A percentile compares a stretch with the other conserved stretches of the same genome.
Conservation (phyloP, 2,888 invertebrate genomes). For the Rambutsinella grinnellia region DNA sequence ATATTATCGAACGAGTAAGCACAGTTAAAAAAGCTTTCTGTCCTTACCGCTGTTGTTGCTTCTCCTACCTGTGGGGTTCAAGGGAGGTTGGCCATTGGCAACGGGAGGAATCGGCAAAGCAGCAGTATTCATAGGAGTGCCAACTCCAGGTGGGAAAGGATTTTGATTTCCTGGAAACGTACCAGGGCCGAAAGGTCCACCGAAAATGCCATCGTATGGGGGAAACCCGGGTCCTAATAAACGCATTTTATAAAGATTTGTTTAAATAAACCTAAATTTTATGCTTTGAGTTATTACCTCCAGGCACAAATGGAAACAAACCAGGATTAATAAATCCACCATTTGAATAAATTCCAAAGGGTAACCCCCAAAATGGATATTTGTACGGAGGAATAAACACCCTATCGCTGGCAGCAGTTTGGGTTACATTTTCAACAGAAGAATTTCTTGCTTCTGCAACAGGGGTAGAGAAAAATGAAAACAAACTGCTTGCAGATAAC, state of each 20-base stretch:
- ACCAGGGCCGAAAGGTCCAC: conserved; percentile 62
- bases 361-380: conserved; percentile 53
- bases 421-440: too few relatives aligned
- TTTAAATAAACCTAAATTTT: neutral
- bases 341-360: conserved; percentile 59
- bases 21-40: too few relatives aligned
- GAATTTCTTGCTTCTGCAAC: too few relatives aligned
- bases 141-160: conserved; percentile 19
- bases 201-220: conserved; percentile 63
- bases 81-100: conserved; percentile 22
- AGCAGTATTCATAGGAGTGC: conserved; percentile 16
- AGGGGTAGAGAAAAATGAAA: too few relatives aligned
- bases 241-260: neutral
- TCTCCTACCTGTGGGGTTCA: conserved; percentile 26
- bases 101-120: too few relatives aligned
- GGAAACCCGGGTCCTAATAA: conserved; percentile 58
- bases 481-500: too few relatives aligned
- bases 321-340: conserved; percentile 65
- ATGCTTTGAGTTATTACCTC: conserved; percentile 44
- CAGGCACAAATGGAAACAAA: conserved; percentile 64
- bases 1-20: too few relatives aligned
- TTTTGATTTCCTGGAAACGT: conserved; percentile 20
- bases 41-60: too few relatives aligned
- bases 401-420: conserved; percentile 58
- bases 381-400: conserved; percentile 63